These are phyloP conservation scores for Autographa gamma DNA, from an alignment of 2,888 invertebrate species.

Conservation along the genomic window DNA sequence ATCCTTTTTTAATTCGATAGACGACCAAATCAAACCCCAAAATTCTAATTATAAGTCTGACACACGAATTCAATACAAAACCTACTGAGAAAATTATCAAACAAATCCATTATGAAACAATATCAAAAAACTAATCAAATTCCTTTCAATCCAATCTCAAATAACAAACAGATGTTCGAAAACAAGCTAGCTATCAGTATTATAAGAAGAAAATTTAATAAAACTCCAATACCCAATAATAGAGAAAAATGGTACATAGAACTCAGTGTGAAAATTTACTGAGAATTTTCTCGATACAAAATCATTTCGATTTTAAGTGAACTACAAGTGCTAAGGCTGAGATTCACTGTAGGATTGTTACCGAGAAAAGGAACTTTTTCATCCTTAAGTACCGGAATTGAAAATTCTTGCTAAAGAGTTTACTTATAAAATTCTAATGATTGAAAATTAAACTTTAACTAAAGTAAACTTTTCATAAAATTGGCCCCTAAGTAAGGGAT, in stretches of 20 bases:
- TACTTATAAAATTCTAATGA: too few species aligned
- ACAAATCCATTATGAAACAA: slow-evolving; percentile 13
- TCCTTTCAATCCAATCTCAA: slow-evolving; percentile 40
- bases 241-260: slow-evolving; percentile 30
- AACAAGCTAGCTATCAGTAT: slow-evolving; percentile 48
- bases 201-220: slow-evolving; percentile 54
- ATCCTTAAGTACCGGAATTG: too few species aligned
- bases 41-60: background rate
- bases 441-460: too few species aligned
- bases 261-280: slow-evolving; percentile 50
- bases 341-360: slow-evolving; percentile 12
- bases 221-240: slow-evolving; percentile 46
- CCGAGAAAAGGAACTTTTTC: too few species aligned
- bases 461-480: too few species aligned
- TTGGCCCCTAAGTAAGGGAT: too few species aligned
- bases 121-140: slow-evolving; percentile 16
- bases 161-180: slow-evolving; percentile 45
- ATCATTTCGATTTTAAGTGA: slow-evolving; percentile 54
- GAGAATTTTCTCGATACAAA: slow-evolving; percentile 59
- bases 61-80: background rate
- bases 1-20: background rate
- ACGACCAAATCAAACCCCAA: background rate
- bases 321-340: slow-evolving; percentile 25
- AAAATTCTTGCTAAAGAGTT: too few species aligned
- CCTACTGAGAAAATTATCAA: background rate